These are phyloP conservation scores for Pyrgilauda ruficollis DNA, from an alignment of 2,113 vertebrate species.

Conservation along the genomic window DNA sequence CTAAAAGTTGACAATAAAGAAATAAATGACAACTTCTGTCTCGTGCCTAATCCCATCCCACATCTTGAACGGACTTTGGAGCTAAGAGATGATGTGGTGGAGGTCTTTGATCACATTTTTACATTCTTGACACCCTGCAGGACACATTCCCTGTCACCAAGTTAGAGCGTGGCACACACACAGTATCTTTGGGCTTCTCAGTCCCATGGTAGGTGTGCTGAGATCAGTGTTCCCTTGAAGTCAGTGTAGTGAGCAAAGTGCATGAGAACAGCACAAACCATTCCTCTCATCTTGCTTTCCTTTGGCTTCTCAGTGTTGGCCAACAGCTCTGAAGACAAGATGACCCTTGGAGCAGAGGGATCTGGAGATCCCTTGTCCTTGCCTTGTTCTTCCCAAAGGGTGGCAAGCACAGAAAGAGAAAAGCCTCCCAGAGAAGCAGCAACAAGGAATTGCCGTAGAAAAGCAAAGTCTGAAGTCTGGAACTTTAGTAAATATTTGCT, in stretches of 20 bases:
- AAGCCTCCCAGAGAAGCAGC: neutral
- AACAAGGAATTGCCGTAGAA: neutral
- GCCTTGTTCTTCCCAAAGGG: neutral
- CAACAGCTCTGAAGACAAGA: neutral
- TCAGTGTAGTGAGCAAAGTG: neutral
- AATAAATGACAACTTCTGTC: neutral
- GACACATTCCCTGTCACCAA: neutral
- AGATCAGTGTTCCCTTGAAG: neutral
- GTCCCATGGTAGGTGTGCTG: neutral
- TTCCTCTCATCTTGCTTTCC: neutral
- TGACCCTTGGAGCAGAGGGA: neutral
- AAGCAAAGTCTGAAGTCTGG: neutral
- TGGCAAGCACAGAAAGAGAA: neutral
- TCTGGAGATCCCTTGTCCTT: neutral
- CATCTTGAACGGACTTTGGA: neutral
- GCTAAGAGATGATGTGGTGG: neutral
- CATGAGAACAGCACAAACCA: neutral
- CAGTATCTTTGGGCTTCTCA: neutral
- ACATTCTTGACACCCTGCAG: neutral
- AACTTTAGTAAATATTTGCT: slow-evolving; percentile 27
- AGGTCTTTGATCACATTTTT: neutral
- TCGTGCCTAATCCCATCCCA: neutral
- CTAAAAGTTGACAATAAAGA: neutral
- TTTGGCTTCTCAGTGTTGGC: neutral
- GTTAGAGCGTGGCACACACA: neutral